Evolutionary conservation across 2,888 invertebrate species (phyloP).

Genomic region (Eumerus sabulonum): DNA sequence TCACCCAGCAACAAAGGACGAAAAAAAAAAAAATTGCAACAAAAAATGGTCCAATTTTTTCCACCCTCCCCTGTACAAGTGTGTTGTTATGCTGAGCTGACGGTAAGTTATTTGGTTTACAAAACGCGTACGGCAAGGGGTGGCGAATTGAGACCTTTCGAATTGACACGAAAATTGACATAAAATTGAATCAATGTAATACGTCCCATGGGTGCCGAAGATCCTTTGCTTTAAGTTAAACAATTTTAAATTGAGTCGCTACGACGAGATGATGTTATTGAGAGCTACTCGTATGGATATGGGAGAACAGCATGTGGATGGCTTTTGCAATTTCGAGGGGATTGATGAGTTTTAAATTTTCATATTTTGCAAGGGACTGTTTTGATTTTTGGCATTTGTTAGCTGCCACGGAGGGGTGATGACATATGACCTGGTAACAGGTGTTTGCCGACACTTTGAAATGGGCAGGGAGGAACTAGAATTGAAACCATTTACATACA

Average conservation of each 20-base stretch:
- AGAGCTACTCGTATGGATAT: neutral
- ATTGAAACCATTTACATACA: neutral
- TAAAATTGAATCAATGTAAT: conserved; percentile 80
- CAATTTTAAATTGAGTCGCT: conserved; percentile 62
- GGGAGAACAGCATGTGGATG: conserved; percentile 3
- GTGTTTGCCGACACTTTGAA: conserved; percentile 29
- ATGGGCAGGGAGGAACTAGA: neutral
- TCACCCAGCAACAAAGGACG: conserved; percentile 40
- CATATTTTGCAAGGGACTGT: conserved; percentile 18
- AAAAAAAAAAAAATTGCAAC: conserved; percentile 40
- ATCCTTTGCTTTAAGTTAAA: conserved; percentile 56
- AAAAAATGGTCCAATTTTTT: conserved; percentile 12
- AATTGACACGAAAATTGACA: conserved; percentile 80
- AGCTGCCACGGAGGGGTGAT: neutral
- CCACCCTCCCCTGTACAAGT: conserved; percentile 7
- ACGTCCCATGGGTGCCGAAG: conserved; percentile 75
- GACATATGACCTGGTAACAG: conserved; percentile 27
- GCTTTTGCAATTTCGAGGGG: neutral
- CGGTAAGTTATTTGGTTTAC: conserved; percentile 53
- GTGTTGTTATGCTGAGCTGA: conserved; percentile 62
- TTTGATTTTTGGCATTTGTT: conserved; percentile 35
- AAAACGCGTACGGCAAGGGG: conserved; percentile 35
- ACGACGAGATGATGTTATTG: conserved; percentile 20
- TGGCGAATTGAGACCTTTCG: conserved; percentile 71
- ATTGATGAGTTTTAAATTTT: conserved; percentile 25